Base-by-base conservation (phyloP, 2,888 invertebrate genomes). In the Germaria angustata region DNA sequence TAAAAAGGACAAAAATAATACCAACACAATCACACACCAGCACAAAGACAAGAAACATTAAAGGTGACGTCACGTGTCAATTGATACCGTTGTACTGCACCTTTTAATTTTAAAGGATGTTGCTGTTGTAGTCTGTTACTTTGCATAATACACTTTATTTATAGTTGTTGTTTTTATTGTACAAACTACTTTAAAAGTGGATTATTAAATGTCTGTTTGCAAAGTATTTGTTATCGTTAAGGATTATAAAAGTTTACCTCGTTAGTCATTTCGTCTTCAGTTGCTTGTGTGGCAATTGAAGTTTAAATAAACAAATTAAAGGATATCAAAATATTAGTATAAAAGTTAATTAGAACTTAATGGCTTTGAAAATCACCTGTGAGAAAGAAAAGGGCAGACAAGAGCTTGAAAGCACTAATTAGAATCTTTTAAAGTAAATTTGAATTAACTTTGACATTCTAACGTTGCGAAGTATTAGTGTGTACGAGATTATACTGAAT, bases 341-440 rank as follows among this genome's bases (percentile, higher is more conserved):
- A 11, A 63, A 73, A 65, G 28, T 72, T 69, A 73, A 78, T 78
- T 78, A 51, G 68, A 81, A 73, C 69, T 78, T 69, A 78, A 81
- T 73, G 69, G 49, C 6, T 73, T 72, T 9, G 44, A 61, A 61
- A 34, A 6, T 8, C 34, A 15, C 13, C 36, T 24, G 15, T 22
- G n/a, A 11, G 28, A 17, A 6, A n/a, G n/a, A 41, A 6, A 22
- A 34, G n/a, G 13, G 1, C 39, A 46, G 8, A 20, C 1, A 22
- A 20, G 2, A 17, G 32, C 5, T 5, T 22, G 9, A 9, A 28
- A 5, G 7, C 13, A 46, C n/a, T 65, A 32, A 20, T 34, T n/a
- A 63, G 46, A 63, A 46, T 28, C 11, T 17, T 11, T 61, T 15
- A n/a, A n/a, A 32, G 3, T 34, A 17, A 34, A 17, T 55, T 32